Evolutionary conservation across 1,140 invertebrate species (phyloP), one percentile per base, ranked within the genome.

Genomic region (Vanessa atalanta): DNA sequence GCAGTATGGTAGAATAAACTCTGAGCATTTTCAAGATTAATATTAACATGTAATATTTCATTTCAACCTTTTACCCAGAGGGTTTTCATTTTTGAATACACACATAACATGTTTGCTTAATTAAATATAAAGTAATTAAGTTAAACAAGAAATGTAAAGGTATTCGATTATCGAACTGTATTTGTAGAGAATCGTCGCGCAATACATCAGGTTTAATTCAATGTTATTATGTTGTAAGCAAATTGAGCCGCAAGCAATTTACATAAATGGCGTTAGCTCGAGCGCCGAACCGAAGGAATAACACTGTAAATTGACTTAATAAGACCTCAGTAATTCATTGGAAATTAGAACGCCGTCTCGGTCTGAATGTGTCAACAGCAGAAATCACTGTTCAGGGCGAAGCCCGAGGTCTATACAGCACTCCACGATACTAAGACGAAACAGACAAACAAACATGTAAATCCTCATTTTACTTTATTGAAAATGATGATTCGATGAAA

Each of bases 181-280:
- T 61, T 61, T n/a, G 13, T n/a, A 61, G 20, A 60, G 20, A 23
- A 26, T 60, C 55, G 55, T 37, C 57, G 23, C 55, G 63, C 43
- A 53, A 71, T 65, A 51, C 60, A 65, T 50, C 60, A 55, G 65
- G 61, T 53, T 65, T 65, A 65, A 65, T 71, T 65, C 37, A 71
- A 53, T 43, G 61, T 71, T 71, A 71, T 65, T 64, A 71, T 71
- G 61, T 71, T 50, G 60, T 71, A 64, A 47, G 70, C 70, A 47
- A 71, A 71, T 71, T 71, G 70, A 64, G 61, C 61, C 70, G 43
- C 69, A 70, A 70, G 60, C 60, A 50, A 64, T 71, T 71, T 71
- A 71, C 70, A 71, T 71, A 71, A 71, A 50, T 61, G 48, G 26
- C 61, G 70, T 65, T 70, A 70, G 69, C 67, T 69, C 8, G 61